Percentiles rank a stretch among this genome's conserved stretches.
Evolutionary conservation across 2,797 vertebrate genomes (phyloP).

Genomic region (Acanthopagrus latus): DNA sequence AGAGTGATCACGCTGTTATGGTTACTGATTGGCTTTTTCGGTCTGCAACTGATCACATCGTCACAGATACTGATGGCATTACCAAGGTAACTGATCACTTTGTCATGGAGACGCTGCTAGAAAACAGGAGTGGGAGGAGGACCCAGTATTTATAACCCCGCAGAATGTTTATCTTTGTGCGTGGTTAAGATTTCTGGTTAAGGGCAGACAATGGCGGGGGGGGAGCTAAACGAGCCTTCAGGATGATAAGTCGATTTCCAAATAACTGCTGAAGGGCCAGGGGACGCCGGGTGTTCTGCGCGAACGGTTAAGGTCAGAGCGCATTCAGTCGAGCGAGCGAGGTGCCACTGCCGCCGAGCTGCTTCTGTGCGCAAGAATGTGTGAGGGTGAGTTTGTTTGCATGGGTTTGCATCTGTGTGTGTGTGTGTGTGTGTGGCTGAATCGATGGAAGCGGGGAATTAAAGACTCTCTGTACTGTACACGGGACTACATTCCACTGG

Average conservation of each 20-base stretch:
- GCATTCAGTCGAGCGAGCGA: conserved; percentile 46
- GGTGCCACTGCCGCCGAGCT: conserved; percentile 2
- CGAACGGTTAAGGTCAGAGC: conserved; percentile 71
- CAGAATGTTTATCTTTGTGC: conserved; percentile 22
- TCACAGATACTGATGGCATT: conserved; percentile 74
- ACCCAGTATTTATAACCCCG: conserved; percentile 27
- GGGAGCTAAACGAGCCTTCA: conserved; percentile 69
- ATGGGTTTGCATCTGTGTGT: conserved; percentile 43
- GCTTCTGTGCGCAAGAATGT: conserved; percentile 17
- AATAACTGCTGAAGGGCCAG: conserved; percentile 69
- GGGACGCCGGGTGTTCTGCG: conserved; percentile 45
- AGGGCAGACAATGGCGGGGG: conserved; percentile 46
- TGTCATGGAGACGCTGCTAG: conserved; percentile 53
- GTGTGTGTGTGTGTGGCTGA: conserved; percentile 38
- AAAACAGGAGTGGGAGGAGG: conserved; percentile 39
- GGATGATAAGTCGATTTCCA: conserved; percentile 76
- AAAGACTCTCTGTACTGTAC: conserved; percentile 38
- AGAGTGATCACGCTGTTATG: conserved; percentile 50
- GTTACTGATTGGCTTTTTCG: conserved; percentile 63
- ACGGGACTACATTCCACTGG: conserved; percentile 39
- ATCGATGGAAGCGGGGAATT: conserved; percentile 57
- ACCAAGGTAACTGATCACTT: conserved; percentile 73
- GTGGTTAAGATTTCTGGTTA: conserved; percentile 35
- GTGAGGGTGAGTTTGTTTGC: conserved; percentile 48
- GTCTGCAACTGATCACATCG: conserved; percentile 68